phyloP scores from a whole-genome alignment of 2,888 invertebrate species.

The Keiferia lycopersicella region DNA sequence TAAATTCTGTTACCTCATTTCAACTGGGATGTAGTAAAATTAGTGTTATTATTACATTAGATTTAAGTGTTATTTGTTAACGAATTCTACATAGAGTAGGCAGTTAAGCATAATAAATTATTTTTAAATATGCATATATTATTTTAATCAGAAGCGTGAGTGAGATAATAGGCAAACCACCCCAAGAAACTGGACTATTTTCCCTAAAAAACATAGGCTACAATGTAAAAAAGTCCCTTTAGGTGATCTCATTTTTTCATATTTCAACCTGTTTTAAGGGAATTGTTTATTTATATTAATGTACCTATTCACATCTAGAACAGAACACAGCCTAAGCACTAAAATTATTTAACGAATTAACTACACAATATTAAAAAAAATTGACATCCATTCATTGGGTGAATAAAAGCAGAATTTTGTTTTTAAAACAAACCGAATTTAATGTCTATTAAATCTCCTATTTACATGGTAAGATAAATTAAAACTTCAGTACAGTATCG shows the following conservation, averaged over 20 bases:
- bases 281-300: no score
- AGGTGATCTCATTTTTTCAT: no score
- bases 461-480: constrained; percentile 44
- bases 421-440: constrained; percentile 38
- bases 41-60: not conserved
- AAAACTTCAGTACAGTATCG: constrained; percentile 29
- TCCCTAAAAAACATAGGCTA: no score
- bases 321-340: no score
- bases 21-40: not conserved
- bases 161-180: no score
- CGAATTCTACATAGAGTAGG: constrained; percentile 34
- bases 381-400: no score
- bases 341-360: no score
- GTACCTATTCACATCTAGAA: no score
- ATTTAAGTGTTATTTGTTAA: constrained; percentile 20
- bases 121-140: constrained; percentile 32
- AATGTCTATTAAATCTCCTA: constrained; percentile 40
- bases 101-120: constrained; percentile 45
- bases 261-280: no score
- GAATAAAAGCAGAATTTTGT: constrained; percentile 13
- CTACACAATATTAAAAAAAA: no score
- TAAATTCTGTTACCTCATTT: not conserved
- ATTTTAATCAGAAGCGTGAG: not conserved
- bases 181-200: no score
- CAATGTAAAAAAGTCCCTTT: no score